These are phyloP conservation scores for Phytoseiulus persimilis DNA, from an alignment of 2,888 invertebrate species.

Conservation along the genomic window DNA sequence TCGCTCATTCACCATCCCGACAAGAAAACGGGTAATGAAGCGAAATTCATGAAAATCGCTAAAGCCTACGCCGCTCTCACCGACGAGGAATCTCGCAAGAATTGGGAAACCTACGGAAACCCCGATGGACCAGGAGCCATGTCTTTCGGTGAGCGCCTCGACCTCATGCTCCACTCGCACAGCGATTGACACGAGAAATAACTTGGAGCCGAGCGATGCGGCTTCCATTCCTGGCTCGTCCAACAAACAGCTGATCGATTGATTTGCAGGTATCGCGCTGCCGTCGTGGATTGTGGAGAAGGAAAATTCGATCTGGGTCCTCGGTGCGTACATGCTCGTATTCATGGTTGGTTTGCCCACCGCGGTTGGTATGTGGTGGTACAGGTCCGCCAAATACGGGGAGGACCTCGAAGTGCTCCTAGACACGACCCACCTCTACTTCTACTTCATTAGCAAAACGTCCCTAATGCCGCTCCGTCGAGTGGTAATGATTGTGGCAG, in stretches of 20 bases:
- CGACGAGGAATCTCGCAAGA: slow-evolving; percentile 62
- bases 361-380: slow-evolving; percentile 95
- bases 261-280: slow-evolving; percentile 72
- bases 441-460: slow-evolving; percentile 87
- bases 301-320: slow-evolving; percentile 84
- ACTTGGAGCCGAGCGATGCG: too few species aligned
- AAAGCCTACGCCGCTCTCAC: slow-evolving; percentile 63
- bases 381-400: slow-evolving; percentile 91
- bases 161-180: too few species aligned
- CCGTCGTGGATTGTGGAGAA: slow-evolving; percentile 99
- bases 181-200: too few species aligned
- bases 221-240: too few species aligned
- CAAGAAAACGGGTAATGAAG: slow-evolving; percentile 85
- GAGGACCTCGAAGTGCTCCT: too few species aligned
- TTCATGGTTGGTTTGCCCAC: slow-evolving; percentile 85
- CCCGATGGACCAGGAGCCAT: slow-evolving; percentile 88
- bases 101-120: slow-evolving; percentile 99
- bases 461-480: slow-evolving; percentile 88
- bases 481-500: slow-evolving; percentile 54
- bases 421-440: slow-evolving; percentile 92
- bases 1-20: slow-evolving; percentile 91
- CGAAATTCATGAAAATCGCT: slow-evolving; percentile 91
- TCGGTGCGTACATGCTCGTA: slow-evolving; percentile 85
- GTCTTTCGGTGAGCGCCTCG: slow-evolving; percentile 37
- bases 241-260: too few species aligned